Percentiles rank a stretch among this genome's conserved stretches.
Evolutionary conservation across 1,140 invertebrate species (phyloP).

Genomic region (Phocides pigmalion): DNA sequence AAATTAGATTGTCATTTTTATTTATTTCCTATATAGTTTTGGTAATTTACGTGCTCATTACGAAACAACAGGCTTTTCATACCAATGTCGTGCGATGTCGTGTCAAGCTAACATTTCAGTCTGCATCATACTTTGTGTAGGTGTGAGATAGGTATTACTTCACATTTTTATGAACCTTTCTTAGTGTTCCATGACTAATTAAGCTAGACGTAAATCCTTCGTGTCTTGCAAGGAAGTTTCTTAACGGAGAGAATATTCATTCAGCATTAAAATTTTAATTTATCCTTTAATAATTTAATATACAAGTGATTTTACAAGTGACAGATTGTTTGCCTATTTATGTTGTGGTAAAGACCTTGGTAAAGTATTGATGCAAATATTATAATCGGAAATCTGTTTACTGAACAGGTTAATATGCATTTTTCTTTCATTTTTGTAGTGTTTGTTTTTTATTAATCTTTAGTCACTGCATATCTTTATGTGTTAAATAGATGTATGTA

Average conservation of each 20-base stretch:
- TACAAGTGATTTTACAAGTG: constrained; percentile 3
- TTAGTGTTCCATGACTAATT: constrained; percentile 45
- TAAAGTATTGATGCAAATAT: constrained; percentile 1
- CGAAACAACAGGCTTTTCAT: constrained; percentile 45
- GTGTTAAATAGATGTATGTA: too few relatives aligned
- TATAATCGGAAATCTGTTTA: constrained; percentile 9
- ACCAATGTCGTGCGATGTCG: constrained; percentile 40
- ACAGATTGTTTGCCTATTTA: not conserved
- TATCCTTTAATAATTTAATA: too few relatives aligned
- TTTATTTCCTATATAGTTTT: constrained; percentile 33
- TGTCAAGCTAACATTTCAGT: constrained; percentile 54
- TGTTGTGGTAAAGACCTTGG: constrained; percentile 20
- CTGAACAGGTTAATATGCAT: constrained; percentile 6
- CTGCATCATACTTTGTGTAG: constrained; percentile 63
- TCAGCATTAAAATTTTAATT: too few relatives aligned
- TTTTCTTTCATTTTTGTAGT: not conserved
- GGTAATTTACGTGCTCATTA: constrained; percentile 36
- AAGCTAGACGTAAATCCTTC: constrained; percentile 38
- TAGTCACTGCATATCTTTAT: too few relatives aligned
- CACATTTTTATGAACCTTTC: constrained; percentile 44
- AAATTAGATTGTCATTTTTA: constrained; percentile 10
- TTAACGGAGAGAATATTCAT: too few relatives aligned
- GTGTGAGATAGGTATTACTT: constrained; percentile 50
- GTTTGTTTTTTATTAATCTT: too few relatives aligned
- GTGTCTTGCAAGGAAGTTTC: not conserved